A percentile compares a stretch with the other conserved stretches of the same genome.
phyloP scores from a whole-genome alignment of 2,797 vertebrate genomes.

The Lycodopsis pacificus region DNA sequence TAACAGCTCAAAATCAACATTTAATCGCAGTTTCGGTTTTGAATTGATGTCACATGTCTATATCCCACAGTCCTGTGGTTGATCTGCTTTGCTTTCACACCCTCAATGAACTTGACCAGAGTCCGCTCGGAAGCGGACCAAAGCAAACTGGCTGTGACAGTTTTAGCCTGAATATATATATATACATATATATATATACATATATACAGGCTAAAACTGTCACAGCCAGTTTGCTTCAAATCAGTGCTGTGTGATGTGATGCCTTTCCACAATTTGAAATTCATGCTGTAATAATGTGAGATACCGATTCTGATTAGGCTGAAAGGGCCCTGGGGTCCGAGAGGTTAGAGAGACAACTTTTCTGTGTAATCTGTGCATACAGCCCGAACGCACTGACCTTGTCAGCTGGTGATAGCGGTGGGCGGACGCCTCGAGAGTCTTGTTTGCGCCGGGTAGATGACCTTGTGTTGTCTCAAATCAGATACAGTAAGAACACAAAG shows the following conservation, averaged over 20 bases:
- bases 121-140: not conserved
- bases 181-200: too few species aligned
- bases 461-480: conserved; percentile 66
- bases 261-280: conserved; percentile 26
- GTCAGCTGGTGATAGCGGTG: conserved; percentile 60
- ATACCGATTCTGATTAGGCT: conserved; percentile 25
- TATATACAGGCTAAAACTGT: not conserved
- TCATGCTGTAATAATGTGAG: conserved; percentile 23
- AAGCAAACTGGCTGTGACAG: too few species aligned
- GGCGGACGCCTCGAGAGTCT: conserved; percentile 62
- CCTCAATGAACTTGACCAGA: not conserved
- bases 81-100: conserved; percentile 7
- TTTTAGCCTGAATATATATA: too few species aligned
- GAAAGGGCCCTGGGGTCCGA: conserved; percentile 16
- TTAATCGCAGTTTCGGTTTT: not conserved
- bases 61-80: not conserved
- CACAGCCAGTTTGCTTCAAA: not conserved
- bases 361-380: conserved; percentile 29
- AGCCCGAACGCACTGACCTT: conserved; percentile 49
- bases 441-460: conserved; percentile 55
- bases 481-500: conserved; percentile 53
- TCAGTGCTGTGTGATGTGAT: not conserved
- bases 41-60: not conserved
- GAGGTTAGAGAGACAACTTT: conserved; percentile 51
- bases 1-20: not conserved